A percentile compares a stretch with the other conserved stretches of the same genome.
These are phyloP conservation scores for Nycticebus coucang DNA, from an alignment of 2,113 vertebrate species.

Conservation along the genomic window DNA sequence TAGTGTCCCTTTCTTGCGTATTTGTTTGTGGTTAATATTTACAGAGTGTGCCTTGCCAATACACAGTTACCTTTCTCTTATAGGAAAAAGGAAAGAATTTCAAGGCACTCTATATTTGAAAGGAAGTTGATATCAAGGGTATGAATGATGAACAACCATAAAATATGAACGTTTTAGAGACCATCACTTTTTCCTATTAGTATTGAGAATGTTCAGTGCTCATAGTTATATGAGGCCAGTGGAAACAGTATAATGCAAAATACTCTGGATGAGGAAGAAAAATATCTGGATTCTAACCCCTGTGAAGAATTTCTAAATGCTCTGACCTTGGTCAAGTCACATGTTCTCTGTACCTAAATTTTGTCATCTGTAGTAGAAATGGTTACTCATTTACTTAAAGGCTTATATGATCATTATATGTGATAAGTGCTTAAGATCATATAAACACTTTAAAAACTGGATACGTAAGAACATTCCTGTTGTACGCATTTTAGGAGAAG, in stretches of 20 bases:
- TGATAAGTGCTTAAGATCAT: neutral
- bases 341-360: neutral
- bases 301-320: neutral
- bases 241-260: neutral
- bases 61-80: neutral
- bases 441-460: neutral
- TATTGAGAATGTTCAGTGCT: conserved; percentile 2
- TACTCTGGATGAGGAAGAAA: neutral
- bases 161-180: conserved; percentile 41
- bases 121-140: neutral
- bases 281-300: conserved; percentile 11
- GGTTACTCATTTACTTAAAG: conserved; percentile 15
- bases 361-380: conserved; percentile 16
- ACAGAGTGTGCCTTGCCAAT: neutral
- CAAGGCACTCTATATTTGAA: conserved; percentile 29
- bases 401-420: neutral
- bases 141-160: conserved; percentile 32
- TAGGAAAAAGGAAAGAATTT: conserved; percentile 18
- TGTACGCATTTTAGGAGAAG: neutral
- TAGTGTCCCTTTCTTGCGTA: neutral
- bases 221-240: neutral
- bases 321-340: conserved; percentile 27
- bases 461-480: neutral
- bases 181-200: conserved; percentile 11
- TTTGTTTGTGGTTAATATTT: conserved; percentile 59